These are phyloP conservation scores for Brachirus orientalis DNA, from an alignment of 2,113 vertebrate species.

Conservation along the genomic window DNA sequence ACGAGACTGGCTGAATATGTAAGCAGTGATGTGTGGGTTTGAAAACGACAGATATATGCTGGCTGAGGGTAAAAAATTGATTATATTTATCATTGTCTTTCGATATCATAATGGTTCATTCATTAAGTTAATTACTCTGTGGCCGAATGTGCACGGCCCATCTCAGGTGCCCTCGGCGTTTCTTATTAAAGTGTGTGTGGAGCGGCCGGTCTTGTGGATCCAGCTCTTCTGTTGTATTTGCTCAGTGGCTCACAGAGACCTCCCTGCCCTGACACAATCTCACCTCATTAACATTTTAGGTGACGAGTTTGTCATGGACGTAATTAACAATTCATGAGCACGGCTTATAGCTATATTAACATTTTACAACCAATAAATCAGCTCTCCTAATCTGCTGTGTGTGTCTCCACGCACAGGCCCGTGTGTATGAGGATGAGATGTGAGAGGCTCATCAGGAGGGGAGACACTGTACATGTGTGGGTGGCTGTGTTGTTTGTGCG, in stretches of 20 bases:
- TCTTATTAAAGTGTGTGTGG: constrained; percentile 55
- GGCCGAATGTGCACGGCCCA: constrained; percentile 37
- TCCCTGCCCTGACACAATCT: constrained; percentile 65
- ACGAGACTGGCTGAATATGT: not conserved
- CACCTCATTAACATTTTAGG: constrained; percentile 86
- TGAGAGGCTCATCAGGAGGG: constrained; percentile 18
- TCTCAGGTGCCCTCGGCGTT: constrained; percentile 62
- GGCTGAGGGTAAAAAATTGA: constrained; percentile 31
- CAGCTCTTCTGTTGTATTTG: constrained; percentile 75
- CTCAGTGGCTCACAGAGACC: constrained; percentile 66
- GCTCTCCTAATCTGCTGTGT: constrained; percentile 57
- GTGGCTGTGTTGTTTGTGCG: constrained; percentile 48
- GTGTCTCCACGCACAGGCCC: constrained; percentile 14
- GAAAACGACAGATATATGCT: constrained; percentile 1
- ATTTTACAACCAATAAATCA: constrained; percentile 83
- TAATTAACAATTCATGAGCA: constrained; percentile 82
- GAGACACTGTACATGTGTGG: constrained; percentile 1
- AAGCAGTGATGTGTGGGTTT: not conserved
- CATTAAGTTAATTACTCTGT: constrained; percentile 61
- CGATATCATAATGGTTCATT: constrained; percentile 45
- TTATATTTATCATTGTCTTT: constrained; percentile 43
- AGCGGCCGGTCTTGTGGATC: constrained; percentile 54
- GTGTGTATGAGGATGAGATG: constrained; percentile 27
- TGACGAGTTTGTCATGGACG: constrained; percentile 72
- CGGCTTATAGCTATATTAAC: constrained; percentile 82